Conservation (phyloP, 2,888 invertebrate genomes). For the Allygus modestus region DNA sequence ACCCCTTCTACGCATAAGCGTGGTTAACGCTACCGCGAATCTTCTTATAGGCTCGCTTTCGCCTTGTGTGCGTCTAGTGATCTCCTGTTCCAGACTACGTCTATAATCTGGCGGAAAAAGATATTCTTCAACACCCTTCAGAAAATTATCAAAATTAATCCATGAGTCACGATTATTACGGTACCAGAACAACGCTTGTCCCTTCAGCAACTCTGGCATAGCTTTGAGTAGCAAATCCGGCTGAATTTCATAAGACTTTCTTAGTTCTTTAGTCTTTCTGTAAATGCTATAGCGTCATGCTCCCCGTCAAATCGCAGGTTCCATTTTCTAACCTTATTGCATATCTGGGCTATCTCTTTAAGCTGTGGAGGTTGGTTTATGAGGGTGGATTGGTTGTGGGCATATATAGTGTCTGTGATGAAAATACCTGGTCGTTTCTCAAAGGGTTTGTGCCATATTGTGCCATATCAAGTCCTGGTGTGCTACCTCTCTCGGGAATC, state of each 20-base stretch:
- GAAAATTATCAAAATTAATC: not conserved
- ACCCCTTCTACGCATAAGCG: too few relatives aligned
- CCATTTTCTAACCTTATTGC: constrained; percentile 37
- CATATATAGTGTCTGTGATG: too few relatives aligned
- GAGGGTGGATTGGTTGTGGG: too few relatives aligned
- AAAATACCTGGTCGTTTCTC: too few relatives aligned
- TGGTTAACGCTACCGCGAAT: too few relatives aligned
- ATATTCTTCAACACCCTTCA: constrained; percentile 2
- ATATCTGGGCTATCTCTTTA: too few relatives aligned
- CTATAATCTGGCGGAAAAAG: not conserved
- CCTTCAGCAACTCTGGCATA: constrained; percentile 35
- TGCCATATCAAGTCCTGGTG: too few relatives aligned
- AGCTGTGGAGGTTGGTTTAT: too few relatives aligned
- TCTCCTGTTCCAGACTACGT: not conserved
- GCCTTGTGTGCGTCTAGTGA: not conserved
- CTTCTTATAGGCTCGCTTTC: not conserved
- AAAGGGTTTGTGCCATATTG: too few relatives aligned
- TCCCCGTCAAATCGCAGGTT: constrained; percentile 45
- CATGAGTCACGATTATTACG: not conserved
- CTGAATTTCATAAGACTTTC: not conserved
- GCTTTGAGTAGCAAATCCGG: not conserved
- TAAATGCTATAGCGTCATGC: constrained; percentile 19
- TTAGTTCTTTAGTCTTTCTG: constrained; percentile 26
- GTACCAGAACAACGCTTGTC: constrained; percentile 29
- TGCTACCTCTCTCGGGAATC: too few relatives aligned